Evolutionary conservation across 2,888 invertebrate genomes (phyloP).

Genomic region (Trypoxylon attenuatum): DNA sequence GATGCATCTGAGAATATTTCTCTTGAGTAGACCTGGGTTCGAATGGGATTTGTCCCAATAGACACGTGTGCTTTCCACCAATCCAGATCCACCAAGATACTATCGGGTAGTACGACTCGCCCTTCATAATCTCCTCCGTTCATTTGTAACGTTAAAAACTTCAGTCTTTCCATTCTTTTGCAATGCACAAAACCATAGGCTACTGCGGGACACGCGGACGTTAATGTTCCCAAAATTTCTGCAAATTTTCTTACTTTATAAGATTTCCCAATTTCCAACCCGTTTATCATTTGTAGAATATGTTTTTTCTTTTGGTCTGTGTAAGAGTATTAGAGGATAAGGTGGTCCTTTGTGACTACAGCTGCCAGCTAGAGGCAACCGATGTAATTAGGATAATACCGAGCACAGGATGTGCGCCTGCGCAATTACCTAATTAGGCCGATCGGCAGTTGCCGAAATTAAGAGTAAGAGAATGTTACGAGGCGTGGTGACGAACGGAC

Average conservation of each 20-base stretch:
- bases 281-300: not conserved
- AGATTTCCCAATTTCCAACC: not conserved
- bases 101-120: not conserved
- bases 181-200: not conserved
- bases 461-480: too few species aligned
- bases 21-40: not conserved
- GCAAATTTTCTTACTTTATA: constrained; percentile 25
- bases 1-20: constrained; percentile 7
- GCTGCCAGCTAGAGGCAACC: too few species aligned
- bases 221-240: constrained; percentile 17
- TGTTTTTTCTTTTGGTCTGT: not conserved
- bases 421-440: too few species aligned
- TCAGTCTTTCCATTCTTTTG: not conserved
- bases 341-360: too few species aligned
- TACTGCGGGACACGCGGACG: constrained; percentile 18
- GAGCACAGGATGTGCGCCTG: too few species aligned
- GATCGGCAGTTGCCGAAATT: too few species aligned
- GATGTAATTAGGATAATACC: too few species aligned
- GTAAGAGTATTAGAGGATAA: too few species aligned
- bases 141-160: not conserved
- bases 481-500: too few species aligned
- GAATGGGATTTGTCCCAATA: not conserved
- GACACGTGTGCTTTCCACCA: not conserved
- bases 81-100: not conserved
- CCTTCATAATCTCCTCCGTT: not conserved